Percentiles rank a stretch among this genome's conserved stretches.
phyloP scores from a whole-genome alignment of 2,797 vertebrate species.

The Xerus rutilus region DNA sequence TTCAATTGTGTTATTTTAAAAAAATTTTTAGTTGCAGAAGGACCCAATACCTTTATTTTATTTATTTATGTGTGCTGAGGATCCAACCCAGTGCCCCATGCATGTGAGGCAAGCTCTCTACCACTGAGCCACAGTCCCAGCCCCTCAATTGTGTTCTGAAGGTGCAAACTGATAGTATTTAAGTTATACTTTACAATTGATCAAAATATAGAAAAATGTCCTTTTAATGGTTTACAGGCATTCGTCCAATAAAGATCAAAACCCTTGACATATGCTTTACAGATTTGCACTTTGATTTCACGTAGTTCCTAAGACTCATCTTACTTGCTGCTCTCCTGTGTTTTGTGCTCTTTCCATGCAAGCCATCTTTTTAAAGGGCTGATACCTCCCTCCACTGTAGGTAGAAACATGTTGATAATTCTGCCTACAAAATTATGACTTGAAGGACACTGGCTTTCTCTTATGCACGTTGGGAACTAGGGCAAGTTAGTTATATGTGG shows the following conservation, averaged over 20 bases:
- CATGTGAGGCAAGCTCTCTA: too few relatives aligned
- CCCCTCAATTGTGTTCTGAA: not conserved
- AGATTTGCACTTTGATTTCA: not conserved
- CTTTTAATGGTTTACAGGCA: not conserved
- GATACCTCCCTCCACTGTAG: rapidly evolving
- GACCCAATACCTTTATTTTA: too few relatives aligned
- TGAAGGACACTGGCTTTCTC: too few relatives aligned
- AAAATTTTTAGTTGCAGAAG: too few relatives aligned
- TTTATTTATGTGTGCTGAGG: too few relatives aligned
- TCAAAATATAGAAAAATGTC: not conserved
- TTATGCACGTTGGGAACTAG: too few relatives aligned
- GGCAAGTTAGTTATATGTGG: too few relatives aligned
- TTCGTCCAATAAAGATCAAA: not conserved
- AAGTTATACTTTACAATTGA: not conserved
- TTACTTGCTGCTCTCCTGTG: not conserved
- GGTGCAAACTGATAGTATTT: not conserved
- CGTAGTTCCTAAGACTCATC: not conserved
- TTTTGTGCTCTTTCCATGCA: not conserved
- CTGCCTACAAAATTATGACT: not conserved
- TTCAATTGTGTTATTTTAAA: not conserved
- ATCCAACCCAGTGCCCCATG: too few relatives aligned
- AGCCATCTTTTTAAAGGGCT: not conserved
- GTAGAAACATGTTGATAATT: not conserved
- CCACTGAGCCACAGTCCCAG: too few relatives aligned
- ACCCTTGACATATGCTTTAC: not conserved